phyloP scores from a whole-genome alignment of 2,113 vertebrate genomes.

The Meleagris gallopavo region DNA sequence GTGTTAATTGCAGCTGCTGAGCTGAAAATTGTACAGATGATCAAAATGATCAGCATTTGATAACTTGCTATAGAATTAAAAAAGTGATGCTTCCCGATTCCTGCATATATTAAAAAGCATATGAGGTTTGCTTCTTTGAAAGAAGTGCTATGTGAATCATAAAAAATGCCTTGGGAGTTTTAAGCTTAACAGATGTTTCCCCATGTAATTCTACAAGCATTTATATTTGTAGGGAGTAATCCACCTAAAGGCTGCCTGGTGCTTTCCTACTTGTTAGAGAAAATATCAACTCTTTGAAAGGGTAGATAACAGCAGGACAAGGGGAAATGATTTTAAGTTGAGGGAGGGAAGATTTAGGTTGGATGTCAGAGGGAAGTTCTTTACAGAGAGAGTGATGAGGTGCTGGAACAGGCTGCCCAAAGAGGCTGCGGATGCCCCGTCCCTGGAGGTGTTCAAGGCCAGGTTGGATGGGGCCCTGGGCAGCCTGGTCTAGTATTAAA shows the following conservation, averaged over 20 bases:
- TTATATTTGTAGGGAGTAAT: background rate
- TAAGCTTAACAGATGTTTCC: conserved; percentile 9
- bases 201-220: background rate
- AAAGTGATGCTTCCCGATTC: background rate
- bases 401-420: no score
- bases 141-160: background rate
- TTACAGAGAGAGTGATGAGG: no score
- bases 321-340: no score
- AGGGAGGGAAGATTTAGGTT: no score
- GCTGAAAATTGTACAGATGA: conserved; percentile 1
- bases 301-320: no score
- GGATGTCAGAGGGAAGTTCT: no score
- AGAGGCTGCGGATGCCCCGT: no score
- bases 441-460: no score
- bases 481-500: no score
- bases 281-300: background rate
- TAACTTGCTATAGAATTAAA: background rate
- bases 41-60: background rate
- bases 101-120: background rate
- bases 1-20: background rate
- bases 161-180: background rate
- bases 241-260: background rate
- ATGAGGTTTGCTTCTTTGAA: background rate
- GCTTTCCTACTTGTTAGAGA: background rate
- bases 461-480: no score